Conservation (phyloP, 1,140 invertebrate species). For the Leucophenga varia region DNA sequence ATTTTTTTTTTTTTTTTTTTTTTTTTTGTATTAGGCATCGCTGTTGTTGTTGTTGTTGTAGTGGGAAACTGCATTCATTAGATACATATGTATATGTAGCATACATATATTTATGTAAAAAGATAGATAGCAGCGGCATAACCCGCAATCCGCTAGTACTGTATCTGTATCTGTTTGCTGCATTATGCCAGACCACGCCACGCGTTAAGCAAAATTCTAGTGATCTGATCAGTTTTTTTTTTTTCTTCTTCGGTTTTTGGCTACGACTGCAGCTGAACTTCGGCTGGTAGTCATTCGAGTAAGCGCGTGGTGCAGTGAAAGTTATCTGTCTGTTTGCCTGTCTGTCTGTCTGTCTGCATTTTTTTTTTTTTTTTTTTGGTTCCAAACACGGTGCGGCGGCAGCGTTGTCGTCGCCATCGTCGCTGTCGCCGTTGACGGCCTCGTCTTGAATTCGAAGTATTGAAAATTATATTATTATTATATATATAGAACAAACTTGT, state of each 20-base stretch:
- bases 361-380: neutral
- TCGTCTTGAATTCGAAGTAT: constrained; percentile 51
- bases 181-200: neutral
- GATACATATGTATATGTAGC: no score
- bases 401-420: no score
- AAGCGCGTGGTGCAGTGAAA: constrained; percentile 35
- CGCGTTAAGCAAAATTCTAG: neutral
- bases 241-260: no score
- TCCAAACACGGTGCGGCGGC: no score
- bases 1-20: constrained; percentile 12
- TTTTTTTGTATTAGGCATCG: no score
- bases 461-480: constrained; percentile 49
- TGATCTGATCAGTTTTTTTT: no score
- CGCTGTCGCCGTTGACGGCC: constrained; percentile 23
- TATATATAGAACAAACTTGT: constrained; percentile 54
- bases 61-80: no score
- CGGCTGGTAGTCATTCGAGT: no score
- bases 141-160: neutral
- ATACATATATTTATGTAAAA: no score
- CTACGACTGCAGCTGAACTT: no score
- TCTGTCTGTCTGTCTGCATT: neutral
- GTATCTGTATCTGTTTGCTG: neutral
- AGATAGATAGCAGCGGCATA: no score
- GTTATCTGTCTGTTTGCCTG: constrained; percentile 20
- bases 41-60: no score